Percentiles rank a stretch among this genome's conserved stretches.
phyloP scores from a whole-genome alignment of 2,113 vertebrate species.

The Myotis yumanensis region DNA sequence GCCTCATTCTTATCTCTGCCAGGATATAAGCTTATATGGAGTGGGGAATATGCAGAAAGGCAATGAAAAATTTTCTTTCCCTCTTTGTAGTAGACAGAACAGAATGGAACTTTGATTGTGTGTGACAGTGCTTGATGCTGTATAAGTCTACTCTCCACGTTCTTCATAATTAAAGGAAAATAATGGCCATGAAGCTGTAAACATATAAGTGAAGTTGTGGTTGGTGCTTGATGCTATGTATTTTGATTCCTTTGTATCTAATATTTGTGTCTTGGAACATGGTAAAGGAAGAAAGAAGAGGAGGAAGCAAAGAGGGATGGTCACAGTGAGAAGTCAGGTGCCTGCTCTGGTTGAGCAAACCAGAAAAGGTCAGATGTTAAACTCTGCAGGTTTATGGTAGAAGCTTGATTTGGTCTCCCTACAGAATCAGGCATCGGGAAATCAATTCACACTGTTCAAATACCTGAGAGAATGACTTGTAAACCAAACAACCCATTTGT shows the following conservation, averaged over 20 bases:
- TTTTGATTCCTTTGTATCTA: not conserved
- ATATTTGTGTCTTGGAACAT: not conserved
- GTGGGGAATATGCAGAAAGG: not conserved
- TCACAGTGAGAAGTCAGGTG: not conserved
- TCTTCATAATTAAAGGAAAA: not conserved
- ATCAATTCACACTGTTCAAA: slow-evolving; percentile 3
- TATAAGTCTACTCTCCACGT: not conserved
- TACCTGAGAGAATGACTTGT: slow-evolving; percentile 36
- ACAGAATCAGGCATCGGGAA: slow-evolving; percentile 9
- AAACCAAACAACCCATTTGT: slow-evolving; percentile 33
- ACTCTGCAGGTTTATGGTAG: not conserved
- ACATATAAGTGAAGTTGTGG: not conserved
- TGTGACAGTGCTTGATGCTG: not conserved
- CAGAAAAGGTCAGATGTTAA: not conserved
- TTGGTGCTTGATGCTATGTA: not conserved
- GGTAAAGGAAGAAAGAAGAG: not conserved
- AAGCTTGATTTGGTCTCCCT: not conserved
- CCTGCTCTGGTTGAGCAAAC: not conserved
- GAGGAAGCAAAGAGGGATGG: not conserved
- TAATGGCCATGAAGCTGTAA: not conserved
- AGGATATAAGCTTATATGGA: not conserved
- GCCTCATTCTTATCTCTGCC: not conserved
- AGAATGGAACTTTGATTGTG: not conserved
- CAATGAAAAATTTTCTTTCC: not conserved
- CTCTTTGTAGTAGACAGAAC: not conserved